A percentile compares a stretch with the other conserved stretches of the same genome.
These are phyloP conservation scores for Rhinophrynus dorsalis DNA, from an alignment of 2,797 vertebrate species.

Conservation along the genomic window DNA sequence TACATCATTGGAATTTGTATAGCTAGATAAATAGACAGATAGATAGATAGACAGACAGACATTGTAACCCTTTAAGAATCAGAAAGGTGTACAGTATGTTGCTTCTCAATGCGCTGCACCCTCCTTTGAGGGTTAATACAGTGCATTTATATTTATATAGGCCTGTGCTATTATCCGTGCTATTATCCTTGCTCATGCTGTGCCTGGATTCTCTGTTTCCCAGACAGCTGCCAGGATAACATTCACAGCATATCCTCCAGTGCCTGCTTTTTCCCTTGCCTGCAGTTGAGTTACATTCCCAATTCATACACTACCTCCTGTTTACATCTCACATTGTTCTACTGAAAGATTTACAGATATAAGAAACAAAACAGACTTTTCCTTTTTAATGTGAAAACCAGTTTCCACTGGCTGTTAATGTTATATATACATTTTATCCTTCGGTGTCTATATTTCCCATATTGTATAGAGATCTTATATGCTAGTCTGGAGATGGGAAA, in stretches of 20 bases:
- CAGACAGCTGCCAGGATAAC: slow-evolving; percentile 8
- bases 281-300: slow-evolving; percentile 20
- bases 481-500: no score
- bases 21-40: no score
- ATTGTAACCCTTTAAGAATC: no score
- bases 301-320: slow-evolving; percentile 36
- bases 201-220: slow-evolving; percentile 4
- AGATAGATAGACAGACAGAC: no score
- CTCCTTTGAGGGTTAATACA: no score
- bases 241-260: slow-evolving; percentile 5
- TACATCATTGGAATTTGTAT: no score
- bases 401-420: slow-evolving; percentile 18
- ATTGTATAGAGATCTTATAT: no score
- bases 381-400: slow-evolving; percentile 17
- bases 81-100: no score
- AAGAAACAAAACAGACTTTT: slow-evolving; percentile 29
- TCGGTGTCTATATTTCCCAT: slow-evolving; percentile 10
- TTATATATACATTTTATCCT: slow-evolving; percentile 1
- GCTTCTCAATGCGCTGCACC: no score
- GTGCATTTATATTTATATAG: no score
- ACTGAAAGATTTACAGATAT: slow-evolving; percentile 1
- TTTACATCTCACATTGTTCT: slow-evolving; percentile 46
- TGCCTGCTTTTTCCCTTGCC: neutral
- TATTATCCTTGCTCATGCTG: slow-evolving; percentile 3
- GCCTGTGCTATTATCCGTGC: no score